These are phyloP conservation scores for Coremacera marginata DNA, from an alignment of 2,888 invertebrate genomes.

Conservation along the genomic window DNA sequence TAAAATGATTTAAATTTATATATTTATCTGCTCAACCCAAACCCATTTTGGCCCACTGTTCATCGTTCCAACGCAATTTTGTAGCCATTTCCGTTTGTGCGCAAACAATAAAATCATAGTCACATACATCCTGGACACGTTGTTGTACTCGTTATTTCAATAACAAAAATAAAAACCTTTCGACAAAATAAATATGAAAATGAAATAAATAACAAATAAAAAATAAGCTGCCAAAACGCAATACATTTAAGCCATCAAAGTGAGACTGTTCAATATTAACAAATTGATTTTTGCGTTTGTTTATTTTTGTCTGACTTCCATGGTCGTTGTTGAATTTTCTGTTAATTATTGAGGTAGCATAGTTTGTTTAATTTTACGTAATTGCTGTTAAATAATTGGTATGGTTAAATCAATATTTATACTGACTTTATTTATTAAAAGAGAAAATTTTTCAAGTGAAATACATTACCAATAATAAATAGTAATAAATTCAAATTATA, in stretches of 20 bases:
- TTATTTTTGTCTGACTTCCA: not conserved
- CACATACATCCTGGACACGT: not conserved
- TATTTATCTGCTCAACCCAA: no score
- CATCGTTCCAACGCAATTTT: not conserved
- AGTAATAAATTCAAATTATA: no score
- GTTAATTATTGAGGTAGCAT: no score
- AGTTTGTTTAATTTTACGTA: no score
- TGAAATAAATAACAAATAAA: not conserved
- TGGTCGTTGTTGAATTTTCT: no score
- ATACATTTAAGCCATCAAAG: not conserved
- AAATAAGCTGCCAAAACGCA: no score
- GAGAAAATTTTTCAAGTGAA: no score
- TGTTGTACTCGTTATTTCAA: no score
- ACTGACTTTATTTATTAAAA: not conserved
- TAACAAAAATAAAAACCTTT: not conserved
- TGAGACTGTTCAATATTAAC: not conserved
- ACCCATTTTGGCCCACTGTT: not conserved
- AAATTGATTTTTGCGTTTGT: constrained; percentile 6
- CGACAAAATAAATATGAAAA: not conserved
- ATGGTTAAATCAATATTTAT: not conserved
- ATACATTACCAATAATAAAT: not conserved
- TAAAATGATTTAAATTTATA: no score
- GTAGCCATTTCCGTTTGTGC: constrained; percentile 13
- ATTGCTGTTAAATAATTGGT: not conserved
- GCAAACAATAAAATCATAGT: not conserved